Conservation (phyloP, 2,888 invertebrate genomes). For the Agrochola circellaris region DNA sequence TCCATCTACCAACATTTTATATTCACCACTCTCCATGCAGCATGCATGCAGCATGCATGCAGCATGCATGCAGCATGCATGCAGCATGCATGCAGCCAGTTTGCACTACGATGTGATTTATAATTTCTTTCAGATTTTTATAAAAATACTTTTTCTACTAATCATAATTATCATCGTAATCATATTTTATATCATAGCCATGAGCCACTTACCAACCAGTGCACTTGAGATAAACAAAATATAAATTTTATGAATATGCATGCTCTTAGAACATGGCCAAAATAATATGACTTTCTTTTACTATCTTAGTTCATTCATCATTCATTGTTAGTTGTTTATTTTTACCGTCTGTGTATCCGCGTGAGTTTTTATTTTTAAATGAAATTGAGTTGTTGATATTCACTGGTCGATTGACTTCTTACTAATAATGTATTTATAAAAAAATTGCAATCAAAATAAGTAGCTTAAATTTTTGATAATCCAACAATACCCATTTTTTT, state of each 20-base stretch:
- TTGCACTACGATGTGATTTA: background rate
- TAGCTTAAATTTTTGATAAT: background rate
- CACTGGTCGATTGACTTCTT: background rate
- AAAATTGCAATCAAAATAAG: background rate
- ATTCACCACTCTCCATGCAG: background rate
- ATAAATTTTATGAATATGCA: constrained; percentile 43
- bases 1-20: background rate
- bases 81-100: background rate
- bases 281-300: constrained; percentile 38
- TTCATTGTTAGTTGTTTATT: constrained; percentile 14
- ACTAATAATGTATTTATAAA: background rate
- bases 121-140: too few relatives aligned
- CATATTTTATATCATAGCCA: constrained; percentile 40
- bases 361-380: background rate
- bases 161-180: constrained; percentile 32
- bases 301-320: constrained; percentile 29
- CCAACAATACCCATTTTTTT: background rate
- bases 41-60: too few relatives aligned
- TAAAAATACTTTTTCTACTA: background rate
- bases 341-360: background rate
- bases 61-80: too few relatives aligned
- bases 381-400: too few relatives aligned
- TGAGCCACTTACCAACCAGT: constrained; percentile 48
- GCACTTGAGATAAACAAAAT: constrained; percentile 47
- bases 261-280: background rate